Evolutionary conservation across 2,797 vertebrate genomes (phyloP).

Genomic region (Tokudaia muenninki): DNA sequence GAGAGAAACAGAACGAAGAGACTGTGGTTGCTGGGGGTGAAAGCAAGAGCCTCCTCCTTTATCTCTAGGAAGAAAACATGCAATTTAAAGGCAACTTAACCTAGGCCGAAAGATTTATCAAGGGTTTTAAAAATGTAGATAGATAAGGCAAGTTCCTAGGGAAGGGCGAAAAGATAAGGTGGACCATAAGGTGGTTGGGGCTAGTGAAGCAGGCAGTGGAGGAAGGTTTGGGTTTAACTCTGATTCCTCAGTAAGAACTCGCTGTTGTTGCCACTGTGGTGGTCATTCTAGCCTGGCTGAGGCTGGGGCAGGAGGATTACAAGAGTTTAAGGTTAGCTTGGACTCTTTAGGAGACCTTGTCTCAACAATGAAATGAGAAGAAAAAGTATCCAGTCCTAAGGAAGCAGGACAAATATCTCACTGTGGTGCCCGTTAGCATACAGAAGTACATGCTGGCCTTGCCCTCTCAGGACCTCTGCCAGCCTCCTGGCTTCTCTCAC

Average conservation of each 20-base stretch:
- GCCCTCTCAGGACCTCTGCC: no score
- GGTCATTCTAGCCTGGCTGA: neutral
- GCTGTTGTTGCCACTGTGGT: neutral
- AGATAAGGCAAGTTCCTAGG: neutral
- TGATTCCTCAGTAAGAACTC: neutral
- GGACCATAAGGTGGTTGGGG: neutral
- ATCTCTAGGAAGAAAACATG: slow-evolving; percentile 1
- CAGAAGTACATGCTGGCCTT: neutral
- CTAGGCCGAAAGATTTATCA: neutral
- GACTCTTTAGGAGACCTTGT: neutral
- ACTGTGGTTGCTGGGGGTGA: neutral
- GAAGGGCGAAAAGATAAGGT: neutral
- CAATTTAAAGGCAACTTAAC: slow-evolving; percentile 35
- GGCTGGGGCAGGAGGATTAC: neutral
- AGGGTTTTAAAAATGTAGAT: neutral
- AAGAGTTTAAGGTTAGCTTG: neutral
- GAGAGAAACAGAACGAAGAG: neutral
- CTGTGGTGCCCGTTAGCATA: no score
- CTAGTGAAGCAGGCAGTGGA: neutral
- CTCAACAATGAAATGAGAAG: neutral
- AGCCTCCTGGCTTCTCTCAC: neutral
- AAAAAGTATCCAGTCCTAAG: neutral
- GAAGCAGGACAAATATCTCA: neutral
- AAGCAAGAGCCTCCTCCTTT: neutral
- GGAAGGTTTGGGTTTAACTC: no score